Base-by-base conservation (phyloP, 1,140 invertebrate species). In the Musca vetustissima region DNA sequence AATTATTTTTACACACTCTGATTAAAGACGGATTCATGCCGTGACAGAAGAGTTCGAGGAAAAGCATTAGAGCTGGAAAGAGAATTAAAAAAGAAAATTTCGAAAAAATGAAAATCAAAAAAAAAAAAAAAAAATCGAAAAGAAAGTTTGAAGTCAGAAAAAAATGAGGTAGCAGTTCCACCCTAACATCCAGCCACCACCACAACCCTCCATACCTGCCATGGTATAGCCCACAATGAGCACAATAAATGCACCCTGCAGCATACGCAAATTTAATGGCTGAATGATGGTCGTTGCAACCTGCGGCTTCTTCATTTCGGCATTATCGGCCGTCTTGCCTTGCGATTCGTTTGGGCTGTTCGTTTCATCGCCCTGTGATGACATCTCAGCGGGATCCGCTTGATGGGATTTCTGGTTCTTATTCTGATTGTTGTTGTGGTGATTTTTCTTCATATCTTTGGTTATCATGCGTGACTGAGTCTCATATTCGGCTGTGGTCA, bases 401-500 rank as follows among this genome's bases (percentile, higher is more conserved):
- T 59, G 28, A 28, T 28, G 28, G 8, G 28, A 28, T 28, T 28
- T 28, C 28, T 4, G 28, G 28, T 28, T 28, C 28, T 28, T 28
- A 19, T 67, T 67, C 9, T 19, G 28, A 7, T 68, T 57, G 64
- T 53, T 69, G 50, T 4, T 66, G 24, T 57, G 28, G 13, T 70
- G 28, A 14, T 43, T 52, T 4, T 48, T 52, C 17, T 65, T 72
- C 19, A 67, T 36, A 4, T 78, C 75, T 32, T 78, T 78, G 19
- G 69, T 70, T 28, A 75, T 73, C 70, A 73, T 70, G 75, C 88
- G 86, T 21, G 87, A 87, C 64, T 90, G 83, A 25, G 86, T 88
- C 72, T 87, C 88, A 73, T 90, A 90, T 72, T 90, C 89, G 68
- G 89, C 87, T 69, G 86, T 87, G 0, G 89, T 90, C 83, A 91